Base-by-base conservation (phyloP, 2,888 invertebrate genomes). In the Leptopilina myrica region DNA sequence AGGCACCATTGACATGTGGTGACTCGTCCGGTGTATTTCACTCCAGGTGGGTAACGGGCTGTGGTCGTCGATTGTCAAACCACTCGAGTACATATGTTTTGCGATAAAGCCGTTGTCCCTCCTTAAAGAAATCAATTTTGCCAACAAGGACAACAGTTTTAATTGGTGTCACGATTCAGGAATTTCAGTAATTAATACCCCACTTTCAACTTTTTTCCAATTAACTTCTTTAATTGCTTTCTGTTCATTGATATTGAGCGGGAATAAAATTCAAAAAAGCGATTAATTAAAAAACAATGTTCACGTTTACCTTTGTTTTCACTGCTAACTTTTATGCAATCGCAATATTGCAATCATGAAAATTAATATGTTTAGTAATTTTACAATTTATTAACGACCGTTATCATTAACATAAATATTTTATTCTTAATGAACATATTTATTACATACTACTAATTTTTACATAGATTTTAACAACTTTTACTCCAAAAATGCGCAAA, bases 1-100 rank as follows among this genome's bases (percentile, higher is more conserved):
- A 56, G 73, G 73, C 73, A 73, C 73, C 26, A 53, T 73, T 33
- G 69, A 73, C 53, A 64, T 62, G 33, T 76, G 76, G 64, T 78
- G 43, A 65, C 77, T 79, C 81, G 77, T 80, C 80, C 80, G 81
- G 81, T 76, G 77, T 79, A n/a, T 56, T 56, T 59, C 81, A 81
- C 33, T 64, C 20, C 76, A 65, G 73, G n/a, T 77, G 56, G 75
- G 65, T 82, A 81, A 80, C 81, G 81, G 79, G 20, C 53, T 62
- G 83, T 82, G 81, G 81, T 75, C 15, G 81, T 77, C 84, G 85
- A 87, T 89, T 86, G 85, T 88, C 84, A 88, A 85, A 84, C 86
- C 76, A 81, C 84, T 87, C 88, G 86, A 82, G 84, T 86, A 88
- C 88, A 86, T 84, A 84, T 89, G 86, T 89, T 89, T 87, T 86